Percentiles rank a stretch among this genome's conserved stretches.
Evolutionary conservation across 2,888 invertebrate genomes (phyloP).

Genomic region (Corythucha ciliata): DNA sequence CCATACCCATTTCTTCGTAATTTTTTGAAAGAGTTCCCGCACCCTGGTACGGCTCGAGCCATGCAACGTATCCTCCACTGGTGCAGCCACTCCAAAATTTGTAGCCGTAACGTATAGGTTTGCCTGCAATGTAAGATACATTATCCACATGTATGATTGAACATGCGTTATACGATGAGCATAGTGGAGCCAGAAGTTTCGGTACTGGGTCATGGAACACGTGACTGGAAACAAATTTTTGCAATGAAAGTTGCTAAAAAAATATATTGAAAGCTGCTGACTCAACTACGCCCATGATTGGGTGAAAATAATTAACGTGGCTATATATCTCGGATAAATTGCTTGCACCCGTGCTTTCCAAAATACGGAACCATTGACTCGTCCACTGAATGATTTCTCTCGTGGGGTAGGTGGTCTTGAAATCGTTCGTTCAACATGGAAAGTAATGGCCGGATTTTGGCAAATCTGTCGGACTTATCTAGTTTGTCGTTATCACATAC

Average conservation of each 20-base stretch:
- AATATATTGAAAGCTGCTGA: neutral
- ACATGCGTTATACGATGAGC: too few species aligned
- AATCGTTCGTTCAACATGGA: constrained; percentile 3
- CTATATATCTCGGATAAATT: constrained; percentile 9
- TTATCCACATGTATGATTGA: too few species aligned
- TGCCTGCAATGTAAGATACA: constrained; percentile 5
- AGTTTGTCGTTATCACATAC: constrained; percentile 11
- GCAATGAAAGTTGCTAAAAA: too few species aligned
- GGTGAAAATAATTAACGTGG: neutral
- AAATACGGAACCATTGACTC: constrained; percentile 15
- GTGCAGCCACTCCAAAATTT: constrained; percentile 18
- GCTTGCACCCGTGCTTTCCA: constrained; percentile 1
- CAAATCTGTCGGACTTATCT: constrained; percentile 6
- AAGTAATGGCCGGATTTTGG: constrained; percentile 6
- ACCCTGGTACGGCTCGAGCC: constrained; percentile 18
- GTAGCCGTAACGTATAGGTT: constrained; percentile 10
- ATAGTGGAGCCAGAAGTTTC: too few species aligned
- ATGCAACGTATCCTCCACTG: neutral
- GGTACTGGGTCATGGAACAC: too few species aligned
- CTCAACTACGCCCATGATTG: neutral
- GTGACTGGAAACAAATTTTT: too few species aligned
- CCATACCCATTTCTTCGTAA: too few species aligned
- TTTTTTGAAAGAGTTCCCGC: too few species aligned
- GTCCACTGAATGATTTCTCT: constrained; percentile 9
- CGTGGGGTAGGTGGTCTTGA: neutral